Evolutionary conservation across 2,113 vertebrate genomes (phyloP).

Genomic region (Hemibagrus wyckioides): DNA sequence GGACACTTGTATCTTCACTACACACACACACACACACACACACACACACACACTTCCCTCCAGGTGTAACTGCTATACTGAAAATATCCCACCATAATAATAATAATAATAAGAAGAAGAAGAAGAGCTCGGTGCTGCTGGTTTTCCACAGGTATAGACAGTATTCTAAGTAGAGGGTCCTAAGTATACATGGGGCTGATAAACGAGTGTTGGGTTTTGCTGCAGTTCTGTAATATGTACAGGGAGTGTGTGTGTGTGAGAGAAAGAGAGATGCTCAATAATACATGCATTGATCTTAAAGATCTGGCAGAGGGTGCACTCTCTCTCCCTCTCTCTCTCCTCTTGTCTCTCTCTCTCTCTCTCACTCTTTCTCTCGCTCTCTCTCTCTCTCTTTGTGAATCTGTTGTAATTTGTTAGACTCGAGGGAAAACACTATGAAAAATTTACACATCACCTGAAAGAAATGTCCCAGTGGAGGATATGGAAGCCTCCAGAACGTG

Average conservation of each 20-base stretch:
- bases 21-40: not conserved
- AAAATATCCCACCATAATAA: not conserved
- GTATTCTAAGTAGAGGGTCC: not conserved
- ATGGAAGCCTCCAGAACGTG: not conserved
- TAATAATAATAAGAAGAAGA: not conserved
- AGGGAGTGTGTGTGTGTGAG: conserved; percentile 21
- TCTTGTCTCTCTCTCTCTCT: not conserved
- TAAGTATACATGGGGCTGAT: not conserved
- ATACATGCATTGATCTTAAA: conserved; percentile 42
- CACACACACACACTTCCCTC: not conserved
- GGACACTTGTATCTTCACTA: not conserved
- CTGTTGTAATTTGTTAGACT: conserved; percentile 43
- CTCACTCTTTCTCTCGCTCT: not conserved
- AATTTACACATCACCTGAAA: conserved; percentile 32
- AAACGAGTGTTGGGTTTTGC: not conserved
- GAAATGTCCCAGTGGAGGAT: not conserved
- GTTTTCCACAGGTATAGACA: not conserved
- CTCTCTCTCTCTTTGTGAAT: not conserved
- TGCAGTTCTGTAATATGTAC: conserved; percentile 9
- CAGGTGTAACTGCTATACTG: not conserved
- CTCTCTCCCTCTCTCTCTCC: not conserved
- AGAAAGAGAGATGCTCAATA: conserved; percentile 8
- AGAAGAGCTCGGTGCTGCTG: not conserved
- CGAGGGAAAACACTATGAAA: conserved; percentile 12
- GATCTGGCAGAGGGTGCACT: not conserved